Conservation (phyloP, 2,797 vertebrate species). For the Notolepis coatsorum region DNA sequence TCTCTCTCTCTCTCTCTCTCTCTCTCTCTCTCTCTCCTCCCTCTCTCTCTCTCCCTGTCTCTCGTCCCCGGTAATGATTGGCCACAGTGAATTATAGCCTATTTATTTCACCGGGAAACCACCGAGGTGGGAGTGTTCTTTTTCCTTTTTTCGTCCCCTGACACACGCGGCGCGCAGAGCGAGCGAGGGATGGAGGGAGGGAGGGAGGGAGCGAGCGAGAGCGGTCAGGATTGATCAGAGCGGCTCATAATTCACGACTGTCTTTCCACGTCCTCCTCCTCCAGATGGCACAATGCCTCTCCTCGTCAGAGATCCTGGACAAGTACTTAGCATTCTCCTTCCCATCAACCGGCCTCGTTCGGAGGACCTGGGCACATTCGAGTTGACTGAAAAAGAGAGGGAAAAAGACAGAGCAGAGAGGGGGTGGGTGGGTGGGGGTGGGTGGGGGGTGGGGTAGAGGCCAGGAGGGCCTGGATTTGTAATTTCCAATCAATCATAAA, state of each 20-base stretch:
- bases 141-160: conserved; percentile 50
- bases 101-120: conserved; percentile 74
- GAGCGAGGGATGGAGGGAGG: too few species aligned
- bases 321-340: conserved; percentile 75
- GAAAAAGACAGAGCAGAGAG: conserved; percentile 30
- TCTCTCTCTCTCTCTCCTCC: conserved; percentile 33
- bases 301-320: conserved; percentile 71
- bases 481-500: conserved; percentile 81
- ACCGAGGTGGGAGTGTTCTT: conserved; percentile 64
- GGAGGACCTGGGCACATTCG: conserved; percentile 59
- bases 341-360: conserved; percentile 78
- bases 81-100: conserved; percentile 76
- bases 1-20: conserved; percentile 13
- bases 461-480: conserved; percentile 65
- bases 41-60: neutral
- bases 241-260: conserved; percentile 77
- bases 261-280: conserved; percentile 78
- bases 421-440: too few species aligned
- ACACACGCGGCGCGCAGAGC: conserved; percentile 52
- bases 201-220: too few species aligned
- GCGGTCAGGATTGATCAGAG: conserved; percentile 77
- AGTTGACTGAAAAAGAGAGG: conserved; percentile 54
- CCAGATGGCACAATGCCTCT: conserved; percentile 76
- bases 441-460: conserved; percentile 47
- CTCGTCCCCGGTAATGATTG: conserved; percentile 72